Conservation (phyloP, 2,113 vertebrate genomes). For the Pionites leucogaster region DNA sequence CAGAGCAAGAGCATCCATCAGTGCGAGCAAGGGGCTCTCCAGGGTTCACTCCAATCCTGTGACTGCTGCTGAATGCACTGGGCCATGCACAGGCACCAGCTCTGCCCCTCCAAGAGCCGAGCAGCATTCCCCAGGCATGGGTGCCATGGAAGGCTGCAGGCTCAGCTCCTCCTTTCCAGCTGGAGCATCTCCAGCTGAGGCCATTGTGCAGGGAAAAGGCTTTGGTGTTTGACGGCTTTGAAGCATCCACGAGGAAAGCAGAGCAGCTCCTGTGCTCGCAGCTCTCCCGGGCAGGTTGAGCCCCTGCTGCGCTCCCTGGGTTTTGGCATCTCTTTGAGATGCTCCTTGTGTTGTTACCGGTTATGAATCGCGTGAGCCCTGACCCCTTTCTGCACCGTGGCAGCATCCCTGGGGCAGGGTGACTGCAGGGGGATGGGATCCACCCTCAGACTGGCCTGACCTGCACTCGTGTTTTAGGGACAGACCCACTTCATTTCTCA, state of each 20-base stretch:
- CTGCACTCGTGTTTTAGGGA: neutral
- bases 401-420: neutral
- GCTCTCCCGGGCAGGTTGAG: neutral
- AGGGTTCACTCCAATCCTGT: neutral
- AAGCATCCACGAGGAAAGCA: neutral
- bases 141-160: neutral
- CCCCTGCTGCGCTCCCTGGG: neutral
- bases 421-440: neutral
- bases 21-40: rapidly evolving
- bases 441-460: neutral
- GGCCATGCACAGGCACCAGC: neutral
- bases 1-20: neutral
- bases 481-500: neutral
- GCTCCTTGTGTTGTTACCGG: neutral
- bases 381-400: neutral
- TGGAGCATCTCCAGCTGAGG: neutral
- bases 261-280: neutral
- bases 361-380: neutral
- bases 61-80: neutral
- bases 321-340: neutral
- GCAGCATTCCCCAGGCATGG: rapidly evolving
- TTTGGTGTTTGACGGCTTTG: neutral
- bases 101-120: neutral
- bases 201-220: neutral
- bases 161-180: neutral